A percentile compares a stretch with the other conserved stretches of the same genome.
phyloP scores from a whole-genome alignment of 2,113 vertebrate species.

The Balaeniceps rex region DNA sequence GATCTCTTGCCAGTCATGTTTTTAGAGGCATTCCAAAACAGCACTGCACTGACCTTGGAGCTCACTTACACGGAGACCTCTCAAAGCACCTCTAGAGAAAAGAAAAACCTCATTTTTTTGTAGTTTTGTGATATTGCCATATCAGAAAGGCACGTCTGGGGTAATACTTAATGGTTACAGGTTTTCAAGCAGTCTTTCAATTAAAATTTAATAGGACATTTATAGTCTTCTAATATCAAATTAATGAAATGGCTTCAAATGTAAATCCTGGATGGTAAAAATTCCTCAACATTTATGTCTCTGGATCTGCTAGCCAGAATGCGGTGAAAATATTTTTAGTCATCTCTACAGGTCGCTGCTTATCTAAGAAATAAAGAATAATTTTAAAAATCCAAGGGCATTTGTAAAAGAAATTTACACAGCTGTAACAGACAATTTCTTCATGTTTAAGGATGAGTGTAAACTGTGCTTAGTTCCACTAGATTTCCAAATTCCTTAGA shows the following conservation, averaged over 20 bases:
- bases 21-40: background rate
- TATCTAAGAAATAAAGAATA: background rate
- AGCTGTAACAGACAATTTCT: background rate
- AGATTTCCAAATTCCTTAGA: background rate
- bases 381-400: background rate
- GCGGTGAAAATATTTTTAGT: background rate
- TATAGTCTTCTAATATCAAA: background rate
- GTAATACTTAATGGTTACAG: background rate
- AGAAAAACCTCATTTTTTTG: background rate
- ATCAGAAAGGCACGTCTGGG: background rate
- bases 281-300: background rate
- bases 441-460: background rate
- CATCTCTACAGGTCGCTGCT: background rate
- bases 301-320: background rate
- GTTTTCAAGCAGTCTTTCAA: background rate
- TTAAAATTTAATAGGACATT: background rate
- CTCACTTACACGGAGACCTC: background rate
- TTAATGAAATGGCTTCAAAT: background rate
- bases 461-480: background rate
- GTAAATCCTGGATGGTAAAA: background rate
- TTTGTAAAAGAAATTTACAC: background rate
- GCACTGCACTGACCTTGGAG: background rate
- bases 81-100: background rate
- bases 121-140: background rate
- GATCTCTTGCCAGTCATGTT: constrained; percentile 5